phyloP scores from a whole-genome alignment of 53 echinoderm and acorn worm species.

The Actinopyga echinites region DNA sequence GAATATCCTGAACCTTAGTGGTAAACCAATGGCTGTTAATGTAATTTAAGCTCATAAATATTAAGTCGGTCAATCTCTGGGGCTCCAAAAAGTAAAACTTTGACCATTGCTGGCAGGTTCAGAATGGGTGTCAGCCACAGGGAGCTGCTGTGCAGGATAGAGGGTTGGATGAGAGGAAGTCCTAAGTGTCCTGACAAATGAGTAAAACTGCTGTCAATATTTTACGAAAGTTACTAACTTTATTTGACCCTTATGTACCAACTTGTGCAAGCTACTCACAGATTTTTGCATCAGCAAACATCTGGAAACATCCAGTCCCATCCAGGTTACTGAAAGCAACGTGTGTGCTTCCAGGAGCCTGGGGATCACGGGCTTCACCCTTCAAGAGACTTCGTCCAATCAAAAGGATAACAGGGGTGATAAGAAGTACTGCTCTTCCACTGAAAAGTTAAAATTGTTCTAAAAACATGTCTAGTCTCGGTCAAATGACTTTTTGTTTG shows the following conservation, averaged over 20 bases:
- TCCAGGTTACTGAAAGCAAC: conserved; percentile 87
- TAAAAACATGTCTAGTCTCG: too few relatives aligned
- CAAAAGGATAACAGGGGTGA: conserved; percentile 69
- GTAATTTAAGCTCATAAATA: too few relatives aligned
- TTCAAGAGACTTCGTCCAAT: conserved; percentile 65
- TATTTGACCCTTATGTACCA: not conserved
- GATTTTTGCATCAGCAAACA: conserved; percentile 92
- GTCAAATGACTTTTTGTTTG: too few relatives aligned
- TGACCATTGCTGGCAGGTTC: too few relatives aligned
- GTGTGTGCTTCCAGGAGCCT: conserved; percentile 62
- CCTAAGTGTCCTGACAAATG: too few relatives aligned
- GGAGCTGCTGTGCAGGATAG: too few relatives aligned
- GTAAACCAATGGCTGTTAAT: too few relatives aligned
- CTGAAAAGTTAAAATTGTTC: not conserved
- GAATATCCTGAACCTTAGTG: too few relatives aligned
- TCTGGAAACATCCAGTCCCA: conserved; percentile 79
- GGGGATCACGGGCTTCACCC: conserved; percentile 53
- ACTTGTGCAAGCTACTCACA: conserved; percentile 56
- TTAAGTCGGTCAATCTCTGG: too few relatives aligned
- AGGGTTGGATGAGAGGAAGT: too few relatives aligned
- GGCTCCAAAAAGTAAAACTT: too few relatives aligned
- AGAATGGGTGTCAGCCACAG: too few relatives aligned
- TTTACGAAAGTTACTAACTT: not conserved
- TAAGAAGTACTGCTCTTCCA: conserved; percentile 38
- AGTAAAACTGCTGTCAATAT: not conserved